These are phyloP conservation scores for Acanthisitta chloris DNA, from an alignment of 2,113 vertebrate genomes.

Conservation along the genomic window DNA sequence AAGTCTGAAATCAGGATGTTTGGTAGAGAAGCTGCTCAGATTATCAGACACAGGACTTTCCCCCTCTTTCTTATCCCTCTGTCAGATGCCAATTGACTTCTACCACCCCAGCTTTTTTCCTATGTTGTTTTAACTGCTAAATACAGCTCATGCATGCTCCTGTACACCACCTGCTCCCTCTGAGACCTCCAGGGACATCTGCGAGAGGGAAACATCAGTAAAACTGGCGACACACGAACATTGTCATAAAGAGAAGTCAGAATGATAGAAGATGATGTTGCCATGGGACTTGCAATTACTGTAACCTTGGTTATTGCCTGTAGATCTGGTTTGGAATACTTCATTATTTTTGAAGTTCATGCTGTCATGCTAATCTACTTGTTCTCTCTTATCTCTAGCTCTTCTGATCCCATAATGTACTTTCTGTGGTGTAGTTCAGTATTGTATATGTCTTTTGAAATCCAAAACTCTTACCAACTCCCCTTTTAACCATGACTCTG, in stretches of 20 bases:
- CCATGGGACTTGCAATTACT: background rate
- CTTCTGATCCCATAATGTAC: background rate
- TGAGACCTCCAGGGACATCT: background rate
- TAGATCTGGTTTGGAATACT: background rate
- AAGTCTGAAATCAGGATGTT: background rate
- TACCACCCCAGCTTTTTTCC: background rate
- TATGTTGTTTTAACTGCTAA: background rate
- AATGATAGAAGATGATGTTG: background rate
- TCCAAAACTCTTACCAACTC: background rate
- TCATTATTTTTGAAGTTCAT: background rate
- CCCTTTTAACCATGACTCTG: background rate
- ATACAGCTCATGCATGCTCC: background rate
- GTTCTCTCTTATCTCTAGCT: background rate
- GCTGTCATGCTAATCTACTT: background rate
- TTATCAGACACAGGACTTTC: accelerated
- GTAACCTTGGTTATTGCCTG: background rate
- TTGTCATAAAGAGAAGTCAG: background rate
- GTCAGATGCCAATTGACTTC: background rate
- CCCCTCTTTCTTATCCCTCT: background rate
- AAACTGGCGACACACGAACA: background rate
- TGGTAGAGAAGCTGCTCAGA: background rate
- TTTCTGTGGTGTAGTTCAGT: background rate
- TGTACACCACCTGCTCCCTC: background rate
- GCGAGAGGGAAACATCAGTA: background rate
- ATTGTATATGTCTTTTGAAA: background rate